Evolutionary conservation across 2,888 invertebrate species (phyloP), one percentile per base, ranked within the genome.

Genomic region (Ennomos quercinarius): DNA sequence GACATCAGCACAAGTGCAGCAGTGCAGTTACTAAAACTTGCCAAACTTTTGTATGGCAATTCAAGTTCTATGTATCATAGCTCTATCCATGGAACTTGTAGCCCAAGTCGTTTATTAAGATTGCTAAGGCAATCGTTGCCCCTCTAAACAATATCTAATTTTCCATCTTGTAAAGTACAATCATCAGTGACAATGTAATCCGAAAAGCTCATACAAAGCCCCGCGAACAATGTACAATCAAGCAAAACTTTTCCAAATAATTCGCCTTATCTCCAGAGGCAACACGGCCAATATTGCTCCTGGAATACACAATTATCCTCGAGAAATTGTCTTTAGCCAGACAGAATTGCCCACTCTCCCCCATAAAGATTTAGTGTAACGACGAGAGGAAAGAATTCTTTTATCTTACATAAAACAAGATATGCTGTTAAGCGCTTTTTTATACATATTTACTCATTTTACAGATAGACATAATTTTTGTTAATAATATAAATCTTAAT

Each of bases 241-340:
- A 58, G 43, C 57, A 59, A 63, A 71, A 76, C 64, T 63, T 68
- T 68, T 67, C 67, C 65, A 77, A 71, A 71, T 65, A 52, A 64
- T 56, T 70, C 69, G 70, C 72, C 72, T 77, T 61, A 61, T 71
- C 74, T 70, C 57, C 47, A 60, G 71, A 68, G 61, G 64, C 57
- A 63, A 61, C 41, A 55, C 39, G 46, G 64, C 61, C 68, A 73
- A 73, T 71, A 71, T 70, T 68, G 62, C 35, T 44, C 59, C 57
- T 61, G 67, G 67, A 72, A 71, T 68, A 76, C 71, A 77, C 71
- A 77, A 78, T 78, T 77, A 78, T 76, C 71, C 62, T 60, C 57
- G 49, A 39, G 68, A 68, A 76, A 78, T 78, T 76, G 79, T 75
- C 75, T 74, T 74, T 68, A 74, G 67, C 67, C 66, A 71, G 66